Conservation (phyloP, 2,113 vertebrate species). For the Rhombomys opimus region DNA sequence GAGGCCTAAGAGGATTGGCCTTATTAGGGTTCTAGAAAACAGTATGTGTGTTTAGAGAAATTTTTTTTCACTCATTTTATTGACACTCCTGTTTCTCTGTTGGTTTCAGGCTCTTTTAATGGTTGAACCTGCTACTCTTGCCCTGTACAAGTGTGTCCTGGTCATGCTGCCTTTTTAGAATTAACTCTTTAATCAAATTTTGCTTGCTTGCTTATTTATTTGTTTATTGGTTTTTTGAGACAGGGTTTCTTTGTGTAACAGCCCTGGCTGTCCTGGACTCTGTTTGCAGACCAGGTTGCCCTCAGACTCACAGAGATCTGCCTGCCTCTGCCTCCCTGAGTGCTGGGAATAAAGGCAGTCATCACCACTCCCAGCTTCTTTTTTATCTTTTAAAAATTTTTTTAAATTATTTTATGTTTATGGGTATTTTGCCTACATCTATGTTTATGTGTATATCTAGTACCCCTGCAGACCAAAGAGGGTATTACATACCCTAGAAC, state of each 20-base stretch:
- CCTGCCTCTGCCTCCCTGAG: too few relatives aligned
- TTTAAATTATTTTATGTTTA: not conserved
- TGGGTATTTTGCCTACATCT: not conserved
- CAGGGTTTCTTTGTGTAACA: too few relatives aligned
- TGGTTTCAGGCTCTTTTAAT: not conserved
- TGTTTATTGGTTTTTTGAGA: too few relatives aligned
- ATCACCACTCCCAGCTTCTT: too few relatives aligned
- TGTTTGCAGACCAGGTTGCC: not conserved
- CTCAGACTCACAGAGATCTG: not conserved
- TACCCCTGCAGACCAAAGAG: not conserved
- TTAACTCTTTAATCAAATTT: not conserved
- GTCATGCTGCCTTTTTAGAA: slow-evolving; percentile 19
- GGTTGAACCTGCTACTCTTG: not conserved
- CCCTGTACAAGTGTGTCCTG: not conserved
- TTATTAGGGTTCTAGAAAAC: slow-evolving; percentile 28
- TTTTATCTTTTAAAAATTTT: not conserved
- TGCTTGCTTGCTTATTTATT: not conserved
- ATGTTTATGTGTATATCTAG: not conserved
- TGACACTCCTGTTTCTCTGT: slow-evolving; percentile 5
- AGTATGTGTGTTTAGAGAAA: not conserved
- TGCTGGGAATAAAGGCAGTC: too few relatives aligned
- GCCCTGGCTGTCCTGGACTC: too few relatives aligned
- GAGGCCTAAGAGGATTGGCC: not conserved
- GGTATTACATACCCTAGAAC: not conserved
- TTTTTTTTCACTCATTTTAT: not conserved